Base-by-base conservation (phyloP, 2,888 invertebrate species). In the Oligia strigilis region DNA sequence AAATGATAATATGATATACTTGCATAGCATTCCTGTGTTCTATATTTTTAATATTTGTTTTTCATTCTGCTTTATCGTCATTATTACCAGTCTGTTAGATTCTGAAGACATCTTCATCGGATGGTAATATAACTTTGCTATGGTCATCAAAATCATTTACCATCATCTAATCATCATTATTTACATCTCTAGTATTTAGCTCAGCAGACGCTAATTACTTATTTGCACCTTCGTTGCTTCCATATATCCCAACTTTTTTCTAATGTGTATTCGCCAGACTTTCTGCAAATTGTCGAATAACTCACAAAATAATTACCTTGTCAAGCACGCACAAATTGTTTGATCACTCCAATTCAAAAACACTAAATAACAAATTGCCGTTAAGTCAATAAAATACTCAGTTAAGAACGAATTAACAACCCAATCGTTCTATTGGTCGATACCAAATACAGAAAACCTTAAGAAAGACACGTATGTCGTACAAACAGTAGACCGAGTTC, bases 351-450 rank as follows among this genome's bases (percentile, higher is more conserved):
- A 80, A n/a, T 81, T 60, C 14, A 4, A 11, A 72, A 62, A 40
- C 40, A 65, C 29, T 69, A 29, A 80, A 69, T 29, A 75, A 75
- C 46, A 14, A 62, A 70, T 69, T 77, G 40, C 40, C 49, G 69
- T 75, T 69, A 77, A 11, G 11, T 43, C 83, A 77, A 77, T 70
- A 81, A 81, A 81, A 65, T 55, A 64, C 55, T 2, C 11, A 4
- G 8, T 74, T 62, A n/a, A 74, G 49, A 67, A 46, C 62, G 13
- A 72, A 80, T 72, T 72, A 76, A 69, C 66, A 23, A 52, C 29
- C 43, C 72, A 80, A 84, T 75, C 49, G 29, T 65, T 84, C 66
- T 72, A 80, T 80, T 84, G 72, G 55, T 55, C 58, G 5, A 46
- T n/a, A 40, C 67, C 75, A 55, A 46, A 72, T 72, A 75, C 23